phyloP scores from a whole-genome alignment of 2,113 vertebrate genomes.

The Choloepus hoffmanni region DNA sequence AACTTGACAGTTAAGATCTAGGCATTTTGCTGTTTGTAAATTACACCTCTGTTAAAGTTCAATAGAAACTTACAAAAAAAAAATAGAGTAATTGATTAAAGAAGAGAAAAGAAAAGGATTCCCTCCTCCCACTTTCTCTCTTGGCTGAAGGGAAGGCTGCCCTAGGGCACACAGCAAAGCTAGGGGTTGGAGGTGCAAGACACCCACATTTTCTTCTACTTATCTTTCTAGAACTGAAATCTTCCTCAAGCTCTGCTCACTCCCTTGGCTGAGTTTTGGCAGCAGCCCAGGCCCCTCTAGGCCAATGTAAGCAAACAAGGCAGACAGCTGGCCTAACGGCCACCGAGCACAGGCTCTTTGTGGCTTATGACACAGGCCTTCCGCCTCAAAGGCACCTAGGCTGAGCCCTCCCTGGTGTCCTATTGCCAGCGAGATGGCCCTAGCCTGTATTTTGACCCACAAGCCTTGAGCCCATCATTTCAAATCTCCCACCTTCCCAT shows the following conservation, averaged over 20 bases:
- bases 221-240: neutral
- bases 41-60: neutral
- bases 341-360: neutral
- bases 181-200: neutral
- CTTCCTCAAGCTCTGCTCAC: neutral
- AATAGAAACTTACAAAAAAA: neutral
- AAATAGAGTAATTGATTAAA: neutral
- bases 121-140: neutral
- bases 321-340: neutral
- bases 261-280: neutral
- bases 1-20: neutral
- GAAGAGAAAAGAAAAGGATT: neutral
- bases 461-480: neutral
- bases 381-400: neutral
- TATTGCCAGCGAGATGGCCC: neutral
- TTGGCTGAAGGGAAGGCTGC: neutral
- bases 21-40: too few relatives aligned
- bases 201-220: too few relatives aligned
- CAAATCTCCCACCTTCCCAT: neutral
- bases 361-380: neutral
- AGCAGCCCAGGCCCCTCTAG: neutral
- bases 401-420: neutral
- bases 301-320: neutral
- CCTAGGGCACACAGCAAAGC: accelerated
- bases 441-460: neutral